Conservation (phyloP, 2,797 vertebrate species). For the Thamnophis elegans region DNA sequence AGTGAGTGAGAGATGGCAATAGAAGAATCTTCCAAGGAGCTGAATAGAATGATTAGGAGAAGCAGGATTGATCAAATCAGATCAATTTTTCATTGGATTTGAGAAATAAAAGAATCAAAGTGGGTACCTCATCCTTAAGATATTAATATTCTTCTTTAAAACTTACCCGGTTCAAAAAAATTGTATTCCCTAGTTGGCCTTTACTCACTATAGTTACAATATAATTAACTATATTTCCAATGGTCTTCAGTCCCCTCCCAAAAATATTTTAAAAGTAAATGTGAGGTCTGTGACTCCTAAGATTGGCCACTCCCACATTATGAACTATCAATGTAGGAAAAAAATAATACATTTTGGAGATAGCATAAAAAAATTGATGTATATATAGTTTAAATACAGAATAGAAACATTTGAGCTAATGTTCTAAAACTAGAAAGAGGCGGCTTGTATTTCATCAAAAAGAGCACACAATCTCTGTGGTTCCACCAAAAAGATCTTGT, state of each 20-base stretch:
- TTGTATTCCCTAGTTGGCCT: background rate
- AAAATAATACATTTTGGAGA: background rate
- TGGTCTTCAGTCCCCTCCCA: background rate
- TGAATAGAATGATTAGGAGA: background rate
- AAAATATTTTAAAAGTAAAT: background rate
- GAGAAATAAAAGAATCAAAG: background rate
- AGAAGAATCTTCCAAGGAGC: background rate
- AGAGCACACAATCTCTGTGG: background rate
- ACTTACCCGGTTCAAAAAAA: background rate
- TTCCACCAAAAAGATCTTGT: background rate
- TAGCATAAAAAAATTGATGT: background rate
- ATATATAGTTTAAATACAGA: background rate
- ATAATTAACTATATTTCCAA: background rate
- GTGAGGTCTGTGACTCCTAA: background rate
- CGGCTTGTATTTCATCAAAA: background rate
- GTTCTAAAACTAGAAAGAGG: background rate
- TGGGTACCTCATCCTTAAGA: background rate
- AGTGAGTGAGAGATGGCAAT: background rate
- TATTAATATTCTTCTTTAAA: background rate
- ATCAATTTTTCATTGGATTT: background rate
- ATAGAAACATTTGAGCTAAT: background rate
- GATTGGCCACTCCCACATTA: background rate
- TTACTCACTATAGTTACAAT: background rate
- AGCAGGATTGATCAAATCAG: background rate
- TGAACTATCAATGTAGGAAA: background rate